These are phyloP conservation scores for Blera fallax DNA, from an alignment of 2,888 invertebrate species.

Conservation along the genomic window DNA sequence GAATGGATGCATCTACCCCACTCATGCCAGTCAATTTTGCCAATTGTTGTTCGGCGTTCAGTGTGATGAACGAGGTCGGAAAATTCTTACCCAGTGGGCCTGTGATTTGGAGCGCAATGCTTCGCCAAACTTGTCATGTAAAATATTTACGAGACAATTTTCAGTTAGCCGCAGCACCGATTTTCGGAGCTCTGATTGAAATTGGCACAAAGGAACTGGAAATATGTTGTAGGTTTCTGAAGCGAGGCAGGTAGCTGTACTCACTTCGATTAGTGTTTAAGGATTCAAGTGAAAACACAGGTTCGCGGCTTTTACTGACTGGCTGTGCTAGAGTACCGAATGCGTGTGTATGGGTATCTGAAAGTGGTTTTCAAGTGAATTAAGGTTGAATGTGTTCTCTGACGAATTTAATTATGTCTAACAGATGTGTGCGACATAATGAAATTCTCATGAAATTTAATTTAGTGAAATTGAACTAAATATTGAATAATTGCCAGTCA, in stretches of 20 bases:
- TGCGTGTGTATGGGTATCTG: constrained; percentile 16
- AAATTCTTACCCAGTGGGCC: neutral
- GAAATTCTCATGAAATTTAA: constrained; percentile 28
- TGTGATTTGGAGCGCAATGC: neutral
- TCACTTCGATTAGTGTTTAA: neutral
- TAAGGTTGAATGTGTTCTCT: constrained; percentile 1
- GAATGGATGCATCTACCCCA: neutral
- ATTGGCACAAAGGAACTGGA: neutral
- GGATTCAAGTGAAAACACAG: neutral
- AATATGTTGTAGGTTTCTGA: neutral
- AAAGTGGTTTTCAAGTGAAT: constrained; percentile 45
- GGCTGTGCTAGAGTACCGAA: neutral
- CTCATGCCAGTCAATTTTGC: neutral
- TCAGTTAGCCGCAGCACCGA: neutral
- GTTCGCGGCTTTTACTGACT: neutral
- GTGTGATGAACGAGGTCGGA: neutral
- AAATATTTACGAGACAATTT: constrained; percentile 58
- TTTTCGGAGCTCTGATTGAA: constrained; percentile 2
- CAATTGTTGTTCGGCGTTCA: neutral
- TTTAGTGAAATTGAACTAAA: neutral
- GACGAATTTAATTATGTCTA: constrained; percentile 40
- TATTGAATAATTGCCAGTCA: too few species aligned
- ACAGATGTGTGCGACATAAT: constrained; percentile 10
- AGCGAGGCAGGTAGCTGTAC: neutral
- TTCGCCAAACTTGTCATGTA: constrained; percentile 18